These are phyloP conservation scores for Wiebesia pumilae DNA, from an alignment of 1,140 invertebrate genomes.

Conservation along the genomic window DNA sequence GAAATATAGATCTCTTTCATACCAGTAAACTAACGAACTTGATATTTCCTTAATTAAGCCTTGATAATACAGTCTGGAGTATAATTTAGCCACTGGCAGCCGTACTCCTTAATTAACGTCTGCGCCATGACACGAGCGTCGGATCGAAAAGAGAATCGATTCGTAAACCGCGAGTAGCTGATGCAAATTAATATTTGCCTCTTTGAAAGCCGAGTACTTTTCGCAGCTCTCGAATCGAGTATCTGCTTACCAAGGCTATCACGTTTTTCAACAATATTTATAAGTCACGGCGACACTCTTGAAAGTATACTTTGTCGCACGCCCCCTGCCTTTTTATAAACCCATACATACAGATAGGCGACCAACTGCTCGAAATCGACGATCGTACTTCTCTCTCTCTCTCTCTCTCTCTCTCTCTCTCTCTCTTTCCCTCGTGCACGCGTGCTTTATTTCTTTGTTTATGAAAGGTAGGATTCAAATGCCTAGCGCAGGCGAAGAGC, in stretches of 20 bases:
- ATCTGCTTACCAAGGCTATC: conserved; percentile 30
- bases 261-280: conserved; percentile 29
- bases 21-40: too few relatives aligned
- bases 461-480: background rate
- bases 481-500: background rate
- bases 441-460: background rate
- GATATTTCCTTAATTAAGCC: background rate
- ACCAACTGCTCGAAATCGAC: background rate
- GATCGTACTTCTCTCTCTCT: background rate
- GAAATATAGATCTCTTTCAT: background rate
- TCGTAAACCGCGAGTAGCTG: background rate
- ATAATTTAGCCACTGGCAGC: too few relatives aligned
- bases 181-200: background rate
- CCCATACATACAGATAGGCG: background rate
- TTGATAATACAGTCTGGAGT: background rate
- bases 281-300: background rate
- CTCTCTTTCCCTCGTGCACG: too few relatives aligned
- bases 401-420: too few relatives aligned
- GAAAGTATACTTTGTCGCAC: conserved; percentile 5
- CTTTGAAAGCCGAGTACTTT: conserved; percentile 12
- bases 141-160: background rate
- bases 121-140: background rate
- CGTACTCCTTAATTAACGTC: background rate
- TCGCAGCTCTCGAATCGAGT: background rate
- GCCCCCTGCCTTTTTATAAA: too few relatives aligned